Evolutionary conservation across 1,140 invertebrate species (phyloP), one percentile per base, ranked within the genome.

Genomic region (Onthophagus taurus): DNA sequence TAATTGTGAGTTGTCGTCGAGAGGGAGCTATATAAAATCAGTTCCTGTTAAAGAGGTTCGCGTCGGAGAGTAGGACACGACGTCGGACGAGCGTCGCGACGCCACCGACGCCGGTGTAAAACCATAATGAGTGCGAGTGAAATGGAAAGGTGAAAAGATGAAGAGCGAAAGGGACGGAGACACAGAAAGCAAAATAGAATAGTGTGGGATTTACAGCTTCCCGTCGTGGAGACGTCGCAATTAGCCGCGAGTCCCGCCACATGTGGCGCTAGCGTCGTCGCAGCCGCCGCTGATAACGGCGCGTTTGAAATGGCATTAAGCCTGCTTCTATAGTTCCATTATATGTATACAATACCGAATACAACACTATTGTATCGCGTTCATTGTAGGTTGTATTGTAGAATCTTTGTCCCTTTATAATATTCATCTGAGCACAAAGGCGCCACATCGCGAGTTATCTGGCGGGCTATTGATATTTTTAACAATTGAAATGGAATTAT

Each of bases 391-490:
- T 62, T 62, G 60, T 60, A 61, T 61, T 61, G 59, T 61, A 59
- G 60, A 60, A 60, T 63, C 60, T 63, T 63, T 63, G 58, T 63
- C 60, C 60, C 60, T 63, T 63, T 63, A 63, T 62, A 62, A 60
- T 63, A 63, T 63, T 63, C 60, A 63, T 63, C 59, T 59, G 55
- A 54, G 47, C 58, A 62, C 60, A 62, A 60, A 56, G 57, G 60
- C 58, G 55, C 54, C 59, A 60, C 58, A 59, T 58, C 59, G 58
- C 58, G 59, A 61, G 58, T 60, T 61, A 61, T 61, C 59, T 61
- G 50, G 47, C 55, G 50, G 55, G 59, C 59, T 58, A 61, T 61
- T 59, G 59, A 61, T 61, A 59, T 57, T 58, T 58, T 57, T 57
- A 59, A 56, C 37, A 44, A 49, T 45, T 54, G 42, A 50, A 53